A percentile compares a stretch with the other conserved stretches of the same genome.
These are phyloP conservation scores for Gallinago nigripennis DNA, from an alignment of 2,797 vertebrate species.

Conservation along the genomic window DNA sequence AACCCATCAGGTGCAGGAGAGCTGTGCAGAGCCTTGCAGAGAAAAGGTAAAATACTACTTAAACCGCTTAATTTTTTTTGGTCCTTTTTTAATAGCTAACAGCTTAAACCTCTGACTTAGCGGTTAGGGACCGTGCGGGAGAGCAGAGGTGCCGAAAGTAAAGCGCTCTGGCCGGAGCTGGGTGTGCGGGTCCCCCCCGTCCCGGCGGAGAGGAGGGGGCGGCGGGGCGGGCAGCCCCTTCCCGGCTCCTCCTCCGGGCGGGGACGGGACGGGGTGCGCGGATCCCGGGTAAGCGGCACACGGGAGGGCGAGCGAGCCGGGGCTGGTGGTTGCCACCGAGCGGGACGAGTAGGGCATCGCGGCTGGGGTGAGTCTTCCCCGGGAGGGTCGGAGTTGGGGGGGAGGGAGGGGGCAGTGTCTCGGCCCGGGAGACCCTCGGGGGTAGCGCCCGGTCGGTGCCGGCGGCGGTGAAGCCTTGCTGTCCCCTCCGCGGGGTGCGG, in stretches of 20 bases:
- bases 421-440: neutral
- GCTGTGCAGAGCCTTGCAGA: accelerated
- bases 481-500: neutral
- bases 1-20: accelerated
- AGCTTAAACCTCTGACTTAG: accelerated
- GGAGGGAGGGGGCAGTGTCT: too few relatives aligned
- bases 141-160: accelerated
- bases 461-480: neutral
- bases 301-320: neutral
- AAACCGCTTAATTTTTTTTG: too few relatives aligned
- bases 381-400: too few relatives aligned
- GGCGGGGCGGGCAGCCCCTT: neutral
- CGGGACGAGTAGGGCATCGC: neutral
- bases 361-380: neutral
- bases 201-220: too few relatives aligned
- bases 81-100: accelerated
- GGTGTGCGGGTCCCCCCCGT: too few relatives aligned
- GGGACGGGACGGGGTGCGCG: neutral
- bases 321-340: neutral
- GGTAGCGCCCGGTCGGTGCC: too few relatives aligned
- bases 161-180: accelerated
- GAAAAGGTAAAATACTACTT: neutral
- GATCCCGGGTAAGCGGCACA: neutral
- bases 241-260: neutral
- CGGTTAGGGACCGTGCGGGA: accelerated